Evolutionary conservation across 2,888 invertebrate species (phyloP), one percentile per base, ranked within the genome.

Genomic region (Laspeyria flexula): DNA sequence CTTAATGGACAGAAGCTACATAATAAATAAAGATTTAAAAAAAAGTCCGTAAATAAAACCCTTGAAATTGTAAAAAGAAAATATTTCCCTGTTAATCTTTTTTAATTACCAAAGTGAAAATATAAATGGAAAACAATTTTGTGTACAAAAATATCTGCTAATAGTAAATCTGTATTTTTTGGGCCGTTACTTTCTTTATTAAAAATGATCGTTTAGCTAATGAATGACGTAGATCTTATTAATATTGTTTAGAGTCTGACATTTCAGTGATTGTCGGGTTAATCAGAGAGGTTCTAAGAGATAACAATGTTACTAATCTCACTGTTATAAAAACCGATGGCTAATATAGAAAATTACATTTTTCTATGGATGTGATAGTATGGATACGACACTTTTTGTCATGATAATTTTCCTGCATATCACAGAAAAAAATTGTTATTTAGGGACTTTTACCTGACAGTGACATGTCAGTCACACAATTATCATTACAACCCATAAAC

Each of bases 341-440:
- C 67, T 75, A 85, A 86, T 84, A 82, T 71, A 79, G 68, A 75
- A 82, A 86, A 85, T 83, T 79, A 77, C 71, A 59, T 44, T 63
- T 62, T 65, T 70, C 50, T 37, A 54, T 41, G 29, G 42, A 40
- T 45, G 47, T 13, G 42, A 43, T 60, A 60, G 30, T 57, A 49
- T 61, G 75, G 80, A 80, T 48, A 58, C 23, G 55, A 37, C 58
- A 5, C 5, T n/a, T 30, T n/a, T 1, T 30, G n/a, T 30, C 11
- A 33, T 15, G 15, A 33, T 7, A 3, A 15, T 33, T 30, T 18
- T 18, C 5, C 18, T 18, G 2, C 5, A 18, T 18, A 18, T 18
- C 18, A 18, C 5, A 18, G 18, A 18, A 18, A 3, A 18, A 18
- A n/a, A n/a, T n/a, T n/a, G n/a, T n/a, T n/a, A n/a, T n/a, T n/a